Conservation (phyloP, 1,140 invertebrate genomes). For the Ips typographus region DNA sequence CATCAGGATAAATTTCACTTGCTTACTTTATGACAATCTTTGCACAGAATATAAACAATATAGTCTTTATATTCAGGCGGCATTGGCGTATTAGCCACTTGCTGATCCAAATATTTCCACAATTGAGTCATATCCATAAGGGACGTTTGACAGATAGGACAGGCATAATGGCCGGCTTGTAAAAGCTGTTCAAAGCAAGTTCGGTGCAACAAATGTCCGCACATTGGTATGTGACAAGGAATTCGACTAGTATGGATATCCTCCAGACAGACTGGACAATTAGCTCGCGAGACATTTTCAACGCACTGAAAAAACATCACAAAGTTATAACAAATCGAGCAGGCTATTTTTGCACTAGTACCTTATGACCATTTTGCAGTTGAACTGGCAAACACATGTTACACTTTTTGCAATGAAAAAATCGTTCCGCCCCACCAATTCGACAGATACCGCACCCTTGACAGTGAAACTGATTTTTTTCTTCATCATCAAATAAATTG, state of each 20-base stretch:
- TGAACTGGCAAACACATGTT: slow-evolving; percentile 83
- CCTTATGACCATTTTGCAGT: slow-evolving; percentile 77
- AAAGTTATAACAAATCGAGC: background rate
- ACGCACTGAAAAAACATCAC: slow-evolving; percentile 66
- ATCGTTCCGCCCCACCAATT: slow-evolving; percentile 79
- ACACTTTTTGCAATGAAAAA: slow-evolving; percentile 85
- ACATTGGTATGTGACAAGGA: slow-evolving; percentile 82
- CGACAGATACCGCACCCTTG: slow-evolving; percentile 85
- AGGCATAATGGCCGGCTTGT: slow-evolving; percentile 77
- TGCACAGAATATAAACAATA: slow-evolving; percentile 78
- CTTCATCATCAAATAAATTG: slow-evolving; percentile 86
- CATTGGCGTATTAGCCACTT: slow-evolving; percentile 78
- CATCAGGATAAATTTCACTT: slow-evolving; percentile 4
- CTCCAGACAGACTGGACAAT: slow-evolving; percentile 85
- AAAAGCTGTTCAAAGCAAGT: slow-evolving; percentile 79
- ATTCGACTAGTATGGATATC: slow-evolving; percentile 87
- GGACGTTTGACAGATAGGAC: slow-evolving; percentile 83
- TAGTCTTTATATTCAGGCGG: slow-evolving; percentile 77
- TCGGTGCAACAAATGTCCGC: slow-evolving; percentile 81
- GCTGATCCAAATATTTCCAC: slow-evolving; percentile 79
- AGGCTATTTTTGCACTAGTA: slow-evolving; percentile 47
- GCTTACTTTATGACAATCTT: slow-evolving; percentile 82
- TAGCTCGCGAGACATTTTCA: slow-evolving; percentile 80
- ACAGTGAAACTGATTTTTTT: slow-evolving; percentile 88
- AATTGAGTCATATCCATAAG: slow-evolving; percentile 80